Evolutionary conservation across 1,140 invertebrate species (phyloP).

Genomic region (Micrasema minimum): DNA sequence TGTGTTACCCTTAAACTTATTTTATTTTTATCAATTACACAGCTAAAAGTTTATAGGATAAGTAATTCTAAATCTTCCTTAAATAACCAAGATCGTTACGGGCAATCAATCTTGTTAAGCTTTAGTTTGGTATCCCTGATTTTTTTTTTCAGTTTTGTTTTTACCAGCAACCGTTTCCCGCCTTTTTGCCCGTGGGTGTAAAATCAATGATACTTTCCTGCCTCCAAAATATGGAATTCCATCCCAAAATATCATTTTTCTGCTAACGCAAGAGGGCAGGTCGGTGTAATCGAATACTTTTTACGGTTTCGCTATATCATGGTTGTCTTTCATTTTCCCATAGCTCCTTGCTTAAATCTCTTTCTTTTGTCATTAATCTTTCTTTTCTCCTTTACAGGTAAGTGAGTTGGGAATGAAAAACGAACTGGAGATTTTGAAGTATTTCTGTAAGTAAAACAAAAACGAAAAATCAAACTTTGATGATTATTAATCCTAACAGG

Average conservation of each 20-base stretch:
- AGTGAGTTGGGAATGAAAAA: slow-evolving; percentile 2
- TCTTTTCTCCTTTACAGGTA: slow-evolving; percentile 16
- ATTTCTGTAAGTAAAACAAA: no score
- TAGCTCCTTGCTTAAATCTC: background rate
- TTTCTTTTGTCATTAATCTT: slow-evolving; percentile 4
- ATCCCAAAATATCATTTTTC: background rate
- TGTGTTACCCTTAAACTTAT: no score
- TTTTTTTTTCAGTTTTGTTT: background rate
- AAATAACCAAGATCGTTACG: background rate
- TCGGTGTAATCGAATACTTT: no score
- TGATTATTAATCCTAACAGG: no score
- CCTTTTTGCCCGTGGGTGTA: background rate
- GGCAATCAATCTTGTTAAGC: slow-evolving; percentile 12
- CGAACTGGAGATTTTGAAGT: background rate
- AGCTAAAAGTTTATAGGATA: no score
- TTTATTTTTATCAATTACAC: no score
- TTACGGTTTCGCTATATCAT: no score
- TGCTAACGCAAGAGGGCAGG: background rate
- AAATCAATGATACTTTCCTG: no score
- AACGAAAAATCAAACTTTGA: no score
- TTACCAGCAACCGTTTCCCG: background rate
- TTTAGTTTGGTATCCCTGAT: background rate
- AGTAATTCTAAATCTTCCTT: background rate
- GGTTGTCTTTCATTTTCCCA: no score
- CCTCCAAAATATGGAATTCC: background rate